Evolutionary conservation across 2,888 invertebrate genomes (phyloP), one percentile per base, ranked within the genome.

Genomic region (Allygus modestus): DNA sequence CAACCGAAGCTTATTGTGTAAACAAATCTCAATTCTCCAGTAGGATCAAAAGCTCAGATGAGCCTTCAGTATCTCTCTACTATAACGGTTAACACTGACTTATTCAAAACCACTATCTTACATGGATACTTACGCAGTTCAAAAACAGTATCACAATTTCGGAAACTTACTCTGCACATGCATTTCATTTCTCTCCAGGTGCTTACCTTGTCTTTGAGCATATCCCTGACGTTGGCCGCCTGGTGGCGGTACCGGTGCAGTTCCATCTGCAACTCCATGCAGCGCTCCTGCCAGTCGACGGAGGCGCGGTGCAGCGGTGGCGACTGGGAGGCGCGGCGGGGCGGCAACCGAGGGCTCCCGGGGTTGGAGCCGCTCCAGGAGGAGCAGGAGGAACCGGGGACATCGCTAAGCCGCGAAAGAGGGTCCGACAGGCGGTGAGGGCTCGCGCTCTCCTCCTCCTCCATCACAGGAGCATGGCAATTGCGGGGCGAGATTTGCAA

Each of bases 281-380:
- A 97, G 84, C 96, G 92, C 91, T 97, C 97, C 91, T 97, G 96
- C 97, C 97, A 97, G 91, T 97, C 96, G 89, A 96, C 73, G 43
- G 43, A 46, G 51, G 77, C 77, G 20, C 82, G 93, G 77, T 26
- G 84, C 23, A 89, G 84, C 20, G 82, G 82, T 7, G 82, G 82
- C 23, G 82, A 69, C n/a, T 83, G 82, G 23, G 82, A 71, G 89
- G 96, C 93, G 54, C 31, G 84, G 23, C 89, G 84, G 77, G 94
- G 94, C 92, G 95, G 89, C 86, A 95, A 91, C 90, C 91, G 87
- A 88, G 90, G 89, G 91, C 90, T 90, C 91, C 90, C 91, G 89
- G 84, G 90, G 87, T 89, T 90, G 33, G 85, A 85, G 23, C 92
- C 92, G 82, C 91, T 91, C 90, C 90, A 85, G 89, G 88, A 43